These are phyloP conservation scores for Hydropsyche tenuis DNA, from an alignment of 1,140 invertebrate species.

Conservation along the genomic window DNA sequence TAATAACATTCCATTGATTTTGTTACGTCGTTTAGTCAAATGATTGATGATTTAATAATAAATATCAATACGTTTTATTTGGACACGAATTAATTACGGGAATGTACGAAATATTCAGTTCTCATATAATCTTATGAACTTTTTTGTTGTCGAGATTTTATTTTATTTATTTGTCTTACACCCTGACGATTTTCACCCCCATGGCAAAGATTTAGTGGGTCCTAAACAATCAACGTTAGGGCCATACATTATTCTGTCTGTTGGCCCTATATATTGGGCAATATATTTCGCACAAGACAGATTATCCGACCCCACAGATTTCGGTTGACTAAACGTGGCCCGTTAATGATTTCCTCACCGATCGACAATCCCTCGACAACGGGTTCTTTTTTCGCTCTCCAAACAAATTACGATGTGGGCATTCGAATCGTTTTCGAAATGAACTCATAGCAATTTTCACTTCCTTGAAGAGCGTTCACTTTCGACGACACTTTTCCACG, in stretches of 20 bases:
- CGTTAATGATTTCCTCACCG: slow-evolving; percentile 34
- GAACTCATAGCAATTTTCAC: slow-evolving; percentile 2
- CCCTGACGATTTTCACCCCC: slow-evolving; percentile 25
- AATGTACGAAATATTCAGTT: too few relatives aligned
- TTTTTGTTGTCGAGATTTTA: too few relatives aligned
- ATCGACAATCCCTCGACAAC: slow-evolving; percentile 27
- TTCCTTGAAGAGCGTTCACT: slow-evolving; percentile 10
- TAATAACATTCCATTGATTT: not conserved
- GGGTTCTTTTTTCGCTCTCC: slow-evolving; percentile 1
- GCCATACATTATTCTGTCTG: slow-evolving; percentile 44
- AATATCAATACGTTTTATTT: too few relatives aligned
- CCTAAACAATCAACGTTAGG: slow-evolving; percentile 41
- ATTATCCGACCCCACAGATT: slow-evolving; percentile 40
- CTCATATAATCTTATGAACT: not conserved
- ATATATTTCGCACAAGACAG: slow-evolving; percentile 44
- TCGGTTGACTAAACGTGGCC: slow-evolving; percentile 31
- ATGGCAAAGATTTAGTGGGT: slow-evolving; percentile 28
- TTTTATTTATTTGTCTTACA: too few relatives aligned
- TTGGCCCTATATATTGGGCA: slow-evolving; percentile 37
- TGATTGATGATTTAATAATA: too few relatives aligned
- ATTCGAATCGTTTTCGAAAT: slow-evolving; percentile 8
- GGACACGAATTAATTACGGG: too few relatives aligned
- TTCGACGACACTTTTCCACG: slow-evolving; percentile 5
- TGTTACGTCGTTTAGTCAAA: too few relatives aligned
- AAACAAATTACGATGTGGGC: not conserved